These are phyloP conservation scores for Mormyrus lacerda DNA, from an alignment of 2,113 vertebrate genomes.

Conservation along the genomic window DNA sequence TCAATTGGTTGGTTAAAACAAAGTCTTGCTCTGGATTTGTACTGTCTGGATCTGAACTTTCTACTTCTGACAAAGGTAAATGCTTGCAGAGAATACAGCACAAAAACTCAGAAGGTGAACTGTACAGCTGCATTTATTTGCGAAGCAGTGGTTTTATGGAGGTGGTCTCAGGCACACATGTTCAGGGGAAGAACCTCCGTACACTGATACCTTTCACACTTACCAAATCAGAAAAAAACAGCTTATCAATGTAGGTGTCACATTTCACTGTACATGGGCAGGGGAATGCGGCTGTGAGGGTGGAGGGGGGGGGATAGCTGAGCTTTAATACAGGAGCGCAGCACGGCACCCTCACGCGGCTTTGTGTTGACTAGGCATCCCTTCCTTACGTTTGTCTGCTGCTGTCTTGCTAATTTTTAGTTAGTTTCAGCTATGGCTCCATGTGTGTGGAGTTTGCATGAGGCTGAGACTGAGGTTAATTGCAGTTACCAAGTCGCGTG, in stretches of 20 bases:
- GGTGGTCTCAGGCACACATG: neutral
- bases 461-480: neutral
- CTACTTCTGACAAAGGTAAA: neutral
- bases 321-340: conserved; percentile 1
- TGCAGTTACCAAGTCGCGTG: neutral
- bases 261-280: neutral
- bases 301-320: neutral
- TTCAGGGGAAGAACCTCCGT: neutral
- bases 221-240: neutral
- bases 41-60: neutral
- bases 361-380: neutral
- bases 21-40: neutral
- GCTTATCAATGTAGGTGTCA: neutral
- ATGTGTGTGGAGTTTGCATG: neutral
- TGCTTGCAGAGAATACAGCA: neutral
- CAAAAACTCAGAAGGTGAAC: neutral
- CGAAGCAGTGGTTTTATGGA: neutral
- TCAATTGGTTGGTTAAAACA: neutral
- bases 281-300: neutral
- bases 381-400: neutral
- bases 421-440: neutral
- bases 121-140: neutral
- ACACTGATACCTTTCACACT: neutral
- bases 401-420: neutral
- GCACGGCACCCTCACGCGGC: neutral